Conservation (phyloP, 2,888 invertebrate genomes). For the Netelia melanura region DNA sequence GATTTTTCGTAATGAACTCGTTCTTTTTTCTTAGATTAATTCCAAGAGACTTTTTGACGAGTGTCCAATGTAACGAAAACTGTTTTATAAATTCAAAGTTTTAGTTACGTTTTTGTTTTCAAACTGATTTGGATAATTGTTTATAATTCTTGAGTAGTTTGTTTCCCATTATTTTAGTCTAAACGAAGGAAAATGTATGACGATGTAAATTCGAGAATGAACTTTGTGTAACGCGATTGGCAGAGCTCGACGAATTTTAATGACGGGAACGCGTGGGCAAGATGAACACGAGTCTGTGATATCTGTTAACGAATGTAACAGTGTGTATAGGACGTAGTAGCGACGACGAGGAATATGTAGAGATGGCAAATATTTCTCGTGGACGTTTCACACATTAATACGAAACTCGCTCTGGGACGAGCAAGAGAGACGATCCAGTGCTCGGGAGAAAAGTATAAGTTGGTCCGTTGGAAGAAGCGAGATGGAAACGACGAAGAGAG, state of each 20-base stretch:
- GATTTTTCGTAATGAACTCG: no score
- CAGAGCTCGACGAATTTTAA: conserved; percentile 8
- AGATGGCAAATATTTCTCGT: conserved; percentile 28
- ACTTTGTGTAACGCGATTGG: conserved; percentile 1
- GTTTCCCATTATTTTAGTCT: neutral
- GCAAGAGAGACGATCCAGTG: conserved; percentile 4
- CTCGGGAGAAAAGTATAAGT: conserved; percentile 25
- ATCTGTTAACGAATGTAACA: conserved; percentile 13
- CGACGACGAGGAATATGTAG: neutral
- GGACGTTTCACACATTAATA: conserved; percentile 45
- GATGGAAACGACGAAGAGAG: conserved; percentile 5
- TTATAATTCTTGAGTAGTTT: neutral
- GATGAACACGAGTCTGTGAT: neutral
- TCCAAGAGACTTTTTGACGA: no score
- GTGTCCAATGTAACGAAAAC: no score
- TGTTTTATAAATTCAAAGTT: neutral
- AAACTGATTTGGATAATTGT: neutral
- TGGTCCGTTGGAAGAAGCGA: conserved; percentile 18
- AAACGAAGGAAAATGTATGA: neutral
- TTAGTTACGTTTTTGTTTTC: neutral
- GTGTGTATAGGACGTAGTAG: neutral
- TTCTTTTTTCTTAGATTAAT: no score
- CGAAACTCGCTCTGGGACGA: conserved; percentile 36
- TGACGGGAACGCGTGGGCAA: conserved; percentile 23
- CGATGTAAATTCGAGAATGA: neutral